phyloP scores from a whole-genome alignment of 1,140 invertebrate genomes.

The Drosophila burlai region DNA sequence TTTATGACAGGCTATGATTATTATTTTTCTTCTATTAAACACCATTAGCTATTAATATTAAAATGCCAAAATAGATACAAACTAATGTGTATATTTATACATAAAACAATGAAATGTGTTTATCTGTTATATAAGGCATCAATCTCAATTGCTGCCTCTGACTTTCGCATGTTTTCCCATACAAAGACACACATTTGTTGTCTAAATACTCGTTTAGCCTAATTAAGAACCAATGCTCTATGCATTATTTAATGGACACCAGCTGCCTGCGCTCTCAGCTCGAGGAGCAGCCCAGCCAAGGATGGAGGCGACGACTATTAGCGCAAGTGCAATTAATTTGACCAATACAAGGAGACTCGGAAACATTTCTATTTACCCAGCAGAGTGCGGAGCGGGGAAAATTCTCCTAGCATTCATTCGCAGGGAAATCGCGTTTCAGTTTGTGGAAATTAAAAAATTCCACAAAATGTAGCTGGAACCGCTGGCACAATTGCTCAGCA shows the following conservation, averaged over 20 bases:
- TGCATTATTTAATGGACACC: conserved; percentile 63
- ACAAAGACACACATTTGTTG: conserved; percentile 34
- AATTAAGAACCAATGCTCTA: conserved; percentile 60
- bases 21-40: not conserved
- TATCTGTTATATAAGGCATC: conserved; percentile 10
- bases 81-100: not conserved
- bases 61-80: not conserved
- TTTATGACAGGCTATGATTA: not conserved
- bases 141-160: conserved; percentile 1
- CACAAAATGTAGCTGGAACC: conserved; percentile 51
- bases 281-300: conserved; percentile 9
- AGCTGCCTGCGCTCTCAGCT: conserved; percentile 24
- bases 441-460: conserved; percentile 78
- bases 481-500: conserved; percentile 27
- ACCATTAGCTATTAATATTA: not conserved
- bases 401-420: conserved; percentile 39
- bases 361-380: conserved; percentile 14
- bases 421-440: conserved; percentile 6
- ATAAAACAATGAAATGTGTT: conserved; percentile 6
- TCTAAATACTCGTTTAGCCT: conserved; percentile 50
- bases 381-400: not conserved
- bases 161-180: conserved; percentile 24
- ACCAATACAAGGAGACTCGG: conserved; percentile 6
- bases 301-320: conserved; percentile 28
- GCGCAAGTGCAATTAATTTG: conserved; percentile 71